Evolutionary conservation across 2,113 vertebrate genomes (phyloP).

Genomic region (Phalacrocorax aristotelis): DNA sequence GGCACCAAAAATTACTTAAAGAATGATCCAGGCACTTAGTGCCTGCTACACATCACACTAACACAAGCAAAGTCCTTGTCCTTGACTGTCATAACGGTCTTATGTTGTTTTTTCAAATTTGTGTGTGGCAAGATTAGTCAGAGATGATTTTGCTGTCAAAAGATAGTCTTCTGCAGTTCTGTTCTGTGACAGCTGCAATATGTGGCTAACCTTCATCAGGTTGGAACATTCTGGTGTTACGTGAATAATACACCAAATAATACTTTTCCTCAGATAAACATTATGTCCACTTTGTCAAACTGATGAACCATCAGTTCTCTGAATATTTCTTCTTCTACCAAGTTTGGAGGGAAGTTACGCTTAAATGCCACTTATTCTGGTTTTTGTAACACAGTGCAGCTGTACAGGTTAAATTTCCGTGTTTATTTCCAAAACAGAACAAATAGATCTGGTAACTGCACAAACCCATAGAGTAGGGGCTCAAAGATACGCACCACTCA

Average conservation of each 20-base stretch:
- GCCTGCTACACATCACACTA: not conserved
- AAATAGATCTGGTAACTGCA: not conserved
- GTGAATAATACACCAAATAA: constrained; percentile 13
- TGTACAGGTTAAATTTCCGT: not conserved
- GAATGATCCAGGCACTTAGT: constrained; percentile 7
- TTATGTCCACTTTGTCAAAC: not conserved
- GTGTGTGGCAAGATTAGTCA: constrained; percentile 36
- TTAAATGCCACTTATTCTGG: not conserved
- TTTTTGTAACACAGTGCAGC: not conserved
- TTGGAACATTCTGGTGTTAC: not conserved
- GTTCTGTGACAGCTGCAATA: constrained; percentile 30
- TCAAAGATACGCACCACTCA: not conserved
- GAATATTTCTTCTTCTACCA: not conserved
- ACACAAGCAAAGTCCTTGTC: not conserved
- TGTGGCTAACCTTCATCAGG: constrained; percentile 42
- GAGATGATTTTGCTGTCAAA: constrained; percentile 54
- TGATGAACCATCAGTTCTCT: not conserved
- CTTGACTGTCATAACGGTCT: constrained; percentile 6
- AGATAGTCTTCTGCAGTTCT: constrained; percentile 3
- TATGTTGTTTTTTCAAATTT: not conserved
- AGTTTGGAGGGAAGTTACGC: not conserved
- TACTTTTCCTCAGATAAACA: not conserved
- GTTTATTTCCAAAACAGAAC: not conserved
- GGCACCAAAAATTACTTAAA: not conserved
- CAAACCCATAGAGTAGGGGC: not conserved